phyloP scores from a whole-genome alignment of 2,888 invertebrate species.

The Acleris sparsana region DNA sequence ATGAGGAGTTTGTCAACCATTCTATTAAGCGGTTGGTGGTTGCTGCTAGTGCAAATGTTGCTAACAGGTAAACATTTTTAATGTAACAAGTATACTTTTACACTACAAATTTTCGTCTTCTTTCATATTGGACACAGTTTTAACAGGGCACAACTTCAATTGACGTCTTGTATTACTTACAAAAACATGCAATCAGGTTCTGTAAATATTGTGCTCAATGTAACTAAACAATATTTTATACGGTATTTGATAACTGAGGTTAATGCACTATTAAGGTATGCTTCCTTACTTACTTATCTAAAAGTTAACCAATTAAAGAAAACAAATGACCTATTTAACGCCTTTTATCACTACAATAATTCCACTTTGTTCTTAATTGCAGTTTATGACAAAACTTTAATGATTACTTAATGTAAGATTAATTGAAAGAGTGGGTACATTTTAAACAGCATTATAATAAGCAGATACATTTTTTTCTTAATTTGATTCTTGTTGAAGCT shows the following conservation, averaged over 20 bases:
- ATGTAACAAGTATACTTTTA: background rate
- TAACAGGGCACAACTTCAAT: no score
- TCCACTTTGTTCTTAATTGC: background rate
- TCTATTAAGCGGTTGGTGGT: slow-evolving; percentile 88
- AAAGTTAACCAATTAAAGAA: background rate
- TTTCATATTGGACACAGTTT: no score
- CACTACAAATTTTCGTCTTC: background rate
- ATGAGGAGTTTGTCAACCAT: slow-evolving; percentile 88
- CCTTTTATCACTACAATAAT: background rate
- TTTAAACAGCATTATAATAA: no score
- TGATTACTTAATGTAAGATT: no score
- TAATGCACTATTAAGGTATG: slow-evolving; percentile 1
- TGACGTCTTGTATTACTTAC: no score
- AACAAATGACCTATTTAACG: background rate
- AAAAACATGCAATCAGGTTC: no score
- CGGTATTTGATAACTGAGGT: background rate
- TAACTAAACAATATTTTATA: background rate
- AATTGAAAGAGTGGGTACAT: no score
- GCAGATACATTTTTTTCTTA: no score
- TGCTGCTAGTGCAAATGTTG: slow-evolving; percentile 84
- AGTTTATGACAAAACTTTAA: no score
- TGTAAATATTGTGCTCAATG: no score
- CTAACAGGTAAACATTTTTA: slow-evolving; percentile 85
- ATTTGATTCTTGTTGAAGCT: no score
- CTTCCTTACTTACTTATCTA: background rate